phyloP scores from a whole-genome alignment of 2,888 invertebrate species.

The Boloria euphrosyne region DNA sequence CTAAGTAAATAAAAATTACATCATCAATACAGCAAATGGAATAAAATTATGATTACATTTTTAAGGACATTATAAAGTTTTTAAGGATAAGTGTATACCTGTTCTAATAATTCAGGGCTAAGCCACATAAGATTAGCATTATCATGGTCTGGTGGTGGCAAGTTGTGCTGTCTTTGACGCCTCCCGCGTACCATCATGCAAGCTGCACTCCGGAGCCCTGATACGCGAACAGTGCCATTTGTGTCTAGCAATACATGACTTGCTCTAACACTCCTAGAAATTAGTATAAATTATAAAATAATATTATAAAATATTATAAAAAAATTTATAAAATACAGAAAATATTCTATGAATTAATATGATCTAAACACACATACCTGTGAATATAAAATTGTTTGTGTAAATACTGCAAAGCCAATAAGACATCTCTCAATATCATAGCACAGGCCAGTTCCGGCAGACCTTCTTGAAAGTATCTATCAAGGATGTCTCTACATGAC shows the following conservation, averaged over 20 bases:
- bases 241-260: slow-evolving; percentile 91
- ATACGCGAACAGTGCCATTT: slow-evolving; percentile 86
- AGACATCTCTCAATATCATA: slow-evolving; percentile 89
- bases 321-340: too few relatives aligned
- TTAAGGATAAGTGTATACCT: too few relatives aligned
- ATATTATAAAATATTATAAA: too few relatives aligned
- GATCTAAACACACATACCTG: slow-evolving; percentile 76
- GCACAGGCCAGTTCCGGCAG: slow-evolving; percentile 92
- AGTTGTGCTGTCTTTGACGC: slow-evolving; percentile 86
- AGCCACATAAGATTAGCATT: slow-evolving; percentile 91
- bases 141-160: slow-evolving; percentile 86
- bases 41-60: too few relatives aligned
- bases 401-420: slow-evolving; percentile 91
- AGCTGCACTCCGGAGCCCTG: slow-evolving; percentile 91
- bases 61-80: not conserved
- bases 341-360: not conserved
- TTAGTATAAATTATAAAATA: too few relatives aligned
- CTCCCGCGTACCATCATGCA: slow-evolving; percentile 87
- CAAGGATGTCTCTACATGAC: slow-evolving; percentile 90
- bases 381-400: slow-evolving; percentile 93
- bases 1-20: too few relatives aligned
- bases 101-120: slow-evolving; percentile 94
- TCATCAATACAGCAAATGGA: not conserved
- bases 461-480: slow-evolving; percentile 88
- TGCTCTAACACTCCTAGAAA: slow-evolving; percentile 87